Evolutionary conservation across 2,797 vertebrate genomes (phyloP).

Genomic region (Sarcoramphus papa): DNA sequence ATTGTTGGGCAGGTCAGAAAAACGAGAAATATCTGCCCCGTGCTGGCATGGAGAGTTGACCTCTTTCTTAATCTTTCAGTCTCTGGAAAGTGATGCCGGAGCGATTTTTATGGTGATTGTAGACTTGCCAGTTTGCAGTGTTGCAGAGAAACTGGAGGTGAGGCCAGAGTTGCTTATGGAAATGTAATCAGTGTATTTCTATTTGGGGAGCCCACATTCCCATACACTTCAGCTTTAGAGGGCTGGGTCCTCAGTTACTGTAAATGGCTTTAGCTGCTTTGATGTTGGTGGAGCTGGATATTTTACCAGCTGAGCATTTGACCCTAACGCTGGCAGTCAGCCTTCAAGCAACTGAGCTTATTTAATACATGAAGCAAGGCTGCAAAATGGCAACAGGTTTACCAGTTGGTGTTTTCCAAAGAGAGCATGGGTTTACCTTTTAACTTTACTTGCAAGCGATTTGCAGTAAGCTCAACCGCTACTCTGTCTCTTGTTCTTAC

Average conservation of each 20-base stretch:
- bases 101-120: not conserved
- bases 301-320: not conserved
- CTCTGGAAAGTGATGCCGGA: not conserved
- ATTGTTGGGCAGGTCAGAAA: not conserved
- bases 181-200: not conserved
- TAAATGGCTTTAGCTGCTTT: not conserved
- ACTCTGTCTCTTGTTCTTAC: not conserved
- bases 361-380: not conserved
- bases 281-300: not conserved
- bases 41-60: not conserved
- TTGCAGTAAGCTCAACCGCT: rapidly evolving
- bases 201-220: not conserved
- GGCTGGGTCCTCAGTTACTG: not conserved
- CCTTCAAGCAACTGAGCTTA: not conserved
- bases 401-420: not conserved
- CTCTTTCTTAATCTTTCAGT: not conserved
- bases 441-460: not conserved
- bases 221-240: not conserved
- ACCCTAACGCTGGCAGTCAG: not conserved
- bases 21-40: rapidly evolving
- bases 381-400: not conserved
- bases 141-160: not conserved
- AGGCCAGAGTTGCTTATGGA: not conserved
- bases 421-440: not conserved
- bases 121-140: not conserved